These are phyloP conservation scores for Carcharodon carcharias DNA, from an alignment of 2,797 vertebrate species.

Conservation along the genomic window DNA sequence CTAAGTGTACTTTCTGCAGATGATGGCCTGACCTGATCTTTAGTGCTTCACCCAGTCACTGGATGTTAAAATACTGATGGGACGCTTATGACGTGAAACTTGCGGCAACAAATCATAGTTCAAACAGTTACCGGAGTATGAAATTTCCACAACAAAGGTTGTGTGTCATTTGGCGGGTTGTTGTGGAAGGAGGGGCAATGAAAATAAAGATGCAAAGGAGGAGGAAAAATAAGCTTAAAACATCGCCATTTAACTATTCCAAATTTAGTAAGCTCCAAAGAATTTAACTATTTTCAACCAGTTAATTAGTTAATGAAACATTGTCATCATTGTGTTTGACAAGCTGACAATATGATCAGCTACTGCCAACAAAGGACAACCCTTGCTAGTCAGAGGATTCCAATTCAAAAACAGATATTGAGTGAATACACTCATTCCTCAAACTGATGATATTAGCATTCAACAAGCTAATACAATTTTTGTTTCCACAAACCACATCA, in stretches of 20 bases:
- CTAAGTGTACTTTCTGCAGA: not conserved
- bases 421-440: not conserved
- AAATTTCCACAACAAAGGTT: not conserved
- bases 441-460: too few relatives aligned
- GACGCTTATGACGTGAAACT: too few relatives aligned
- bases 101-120: not conserved
- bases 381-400: not conserved
- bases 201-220: not conserved
- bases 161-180: too few relatives aligned
- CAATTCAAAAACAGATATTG: not conserved
- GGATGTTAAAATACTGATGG: slow-evolving; percentile 6
- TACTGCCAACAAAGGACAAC: not conserved
- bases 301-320: not conserved
- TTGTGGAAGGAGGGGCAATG: not conserved
- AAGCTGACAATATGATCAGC: not conserved
- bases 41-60: not conserved
- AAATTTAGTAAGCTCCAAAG: not conserved
- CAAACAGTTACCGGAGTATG: not conserved
- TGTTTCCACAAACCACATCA: not conserved
- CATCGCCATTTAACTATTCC: not conserved
- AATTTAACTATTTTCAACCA: not conserved
- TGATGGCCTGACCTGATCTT: not conserved
- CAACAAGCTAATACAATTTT: not conserved
- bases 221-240: not conserved
- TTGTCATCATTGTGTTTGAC: not conserved